Evolutionary conservation across 2,113 vertebrate species (phyloP).

Genomic region (Lasiurus borealis): DNA sequence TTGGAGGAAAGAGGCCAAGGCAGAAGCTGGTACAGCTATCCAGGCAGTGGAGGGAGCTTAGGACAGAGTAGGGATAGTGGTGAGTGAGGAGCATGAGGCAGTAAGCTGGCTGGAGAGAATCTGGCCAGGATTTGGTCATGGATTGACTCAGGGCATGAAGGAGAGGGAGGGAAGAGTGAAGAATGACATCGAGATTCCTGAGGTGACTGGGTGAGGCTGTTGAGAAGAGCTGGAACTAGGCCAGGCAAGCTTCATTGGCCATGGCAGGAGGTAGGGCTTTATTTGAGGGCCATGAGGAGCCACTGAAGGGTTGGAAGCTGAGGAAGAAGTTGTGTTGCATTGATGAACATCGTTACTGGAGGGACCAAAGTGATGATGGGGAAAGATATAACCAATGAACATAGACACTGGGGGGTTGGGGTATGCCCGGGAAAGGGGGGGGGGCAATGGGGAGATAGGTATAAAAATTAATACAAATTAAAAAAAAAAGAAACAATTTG

Average conservation of each 20-base stretch:
- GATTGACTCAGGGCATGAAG: background rate
- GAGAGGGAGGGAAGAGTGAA: background rate
- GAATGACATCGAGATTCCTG: background rate
- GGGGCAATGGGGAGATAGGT: too few species aligned
- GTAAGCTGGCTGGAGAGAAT: background rate
- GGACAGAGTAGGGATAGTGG: background rate
- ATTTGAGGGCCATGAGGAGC: background rate
- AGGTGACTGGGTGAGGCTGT: background rate
- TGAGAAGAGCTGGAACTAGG: background rate
- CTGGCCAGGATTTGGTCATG: background rate
- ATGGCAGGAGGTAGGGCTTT: background rate
- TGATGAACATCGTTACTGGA: background rate
- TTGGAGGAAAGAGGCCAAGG: background rate
- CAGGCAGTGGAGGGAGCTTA: background rate
- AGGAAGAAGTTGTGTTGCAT: background rate
- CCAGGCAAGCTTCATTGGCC: background rate
- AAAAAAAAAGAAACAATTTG: background rate
- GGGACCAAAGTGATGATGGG: background rate
- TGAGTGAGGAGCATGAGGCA: background rate
- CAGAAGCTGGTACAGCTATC: background rate
- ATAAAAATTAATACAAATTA: too few species aligned
- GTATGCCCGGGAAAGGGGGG: too few species aligned
- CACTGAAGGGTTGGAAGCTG: background rate
- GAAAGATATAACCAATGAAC: too few species aligned
- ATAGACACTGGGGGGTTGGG: too few species aligned